phyloP scores from a whole-genome alignment of 2,113 vertebrate genomes.

The Petaurus breviceps region DNA sequence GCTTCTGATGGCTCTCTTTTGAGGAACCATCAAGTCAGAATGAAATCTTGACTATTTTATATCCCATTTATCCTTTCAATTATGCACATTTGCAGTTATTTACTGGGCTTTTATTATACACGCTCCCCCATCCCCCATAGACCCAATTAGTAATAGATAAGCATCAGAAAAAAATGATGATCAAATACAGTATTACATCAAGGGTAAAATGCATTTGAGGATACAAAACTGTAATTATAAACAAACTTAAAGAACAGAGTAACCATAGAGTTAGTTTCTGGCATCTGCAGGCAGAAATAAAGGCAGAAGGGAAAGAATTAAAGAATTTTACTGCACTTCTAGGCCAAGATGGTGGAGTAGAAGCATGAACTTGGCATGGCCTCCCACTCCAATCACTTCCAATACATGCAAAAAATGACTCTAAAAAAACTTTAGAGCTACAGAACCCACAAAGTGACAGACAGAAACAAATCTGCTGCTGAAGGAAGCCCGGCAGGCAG shows the following conservation, averaged over 20 bases:
- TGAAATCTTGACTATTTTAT: not conserved
- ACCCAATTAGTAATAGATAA: not conserved
- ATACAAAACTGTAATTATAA: not conserved
- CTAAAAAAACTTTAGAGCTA: no score
- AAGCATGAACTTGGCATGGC: no score
- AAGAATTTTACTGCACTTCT: not conserved
- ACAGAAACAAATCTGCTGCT: no score
- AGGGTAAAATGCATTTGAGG: not conserved
- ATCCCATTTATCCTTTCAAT: not conserved
- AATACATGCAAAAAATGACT: no score
- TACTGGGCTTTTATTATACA: not conserved
- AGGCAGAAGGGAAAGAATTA: not conserved
- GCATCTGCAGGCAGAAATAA: not conserved
- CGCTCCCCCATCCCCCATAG: no score
- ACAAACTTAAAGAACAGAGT: not conserved
- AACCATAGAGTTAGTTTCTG: not conserved
- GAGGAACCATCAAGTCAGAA: not conserved
- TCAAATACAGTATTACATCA: not conserved
- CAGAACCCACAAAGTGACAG: no score
- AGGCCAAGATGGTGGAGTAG: no score
- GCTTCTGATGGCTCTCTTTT: not conserved
- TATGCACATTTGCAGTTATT: not conserved
- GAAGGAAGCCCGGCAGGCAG: no score
- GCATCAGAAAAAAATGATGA: not conserved
- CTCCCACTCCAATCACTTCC: no score